Evolutionary conservation across 2,888 invertebrate species (phyloP), one percentile per base, ranked within the genome.

Genomic region (Drosophila lacicola): DNA sequence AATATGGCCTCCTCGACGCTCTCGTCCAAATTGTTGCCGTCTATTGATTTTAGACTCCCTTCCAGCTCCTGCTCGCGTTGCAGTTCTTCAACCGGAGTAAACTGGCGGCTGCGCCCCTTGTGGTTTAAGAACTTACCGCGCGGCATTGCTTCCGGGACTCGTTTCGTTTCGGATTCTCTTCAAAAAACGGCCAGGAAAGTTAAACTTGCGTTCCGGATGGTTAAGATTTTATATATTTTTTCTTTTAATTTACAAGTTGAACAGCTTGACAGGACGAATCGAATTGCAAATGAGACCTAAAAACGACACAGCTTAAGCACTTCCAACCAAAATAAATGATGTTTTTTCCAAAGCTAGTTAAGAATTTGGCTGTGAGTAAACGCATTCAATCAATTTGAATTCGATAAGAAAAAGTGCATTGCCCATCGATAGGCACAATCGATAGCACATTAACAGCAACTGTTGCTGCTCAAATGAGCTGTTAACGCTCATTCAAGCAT

Each of bases 51-150:
- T 1, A 54, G 4, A 13, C 50, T 49, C 0, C 6, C 45, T 4
- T 64, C 47, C 9, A 57, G 19, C 37, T 53, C 70, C 6, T 36
- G 55, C 8, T 55, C 55, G 1, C 55, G 49, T 57, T 67, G 57
- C 49, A 82, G 19, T 11, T 67, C 51, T 6, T 79, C 80, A 2
- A 66, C 54, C 0, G 80, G 70, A 1, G 82, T 80, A 19, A 80
- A 80, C 37, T 82, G 66, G 6, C 80, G 80, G 14, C 33, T 6
- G 3, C 58, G 67, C 0, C 80, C 80, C 41, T 80, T 80, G 49
- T 79, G 70, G 36, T 44, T 79, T 0, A 44, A 17, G n/a, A 58
- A 60, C 25, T 71, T 80, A 37, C 61, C 64, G 14, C 78, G 78
- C 10, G 80, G 74, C 80, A 80, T 80, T 21, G 34, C 11, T 47